phyloP scores from a whole-genome alignment of 2,888 invertebrate species.

The Yponomeuta plumbellus region DNA sequence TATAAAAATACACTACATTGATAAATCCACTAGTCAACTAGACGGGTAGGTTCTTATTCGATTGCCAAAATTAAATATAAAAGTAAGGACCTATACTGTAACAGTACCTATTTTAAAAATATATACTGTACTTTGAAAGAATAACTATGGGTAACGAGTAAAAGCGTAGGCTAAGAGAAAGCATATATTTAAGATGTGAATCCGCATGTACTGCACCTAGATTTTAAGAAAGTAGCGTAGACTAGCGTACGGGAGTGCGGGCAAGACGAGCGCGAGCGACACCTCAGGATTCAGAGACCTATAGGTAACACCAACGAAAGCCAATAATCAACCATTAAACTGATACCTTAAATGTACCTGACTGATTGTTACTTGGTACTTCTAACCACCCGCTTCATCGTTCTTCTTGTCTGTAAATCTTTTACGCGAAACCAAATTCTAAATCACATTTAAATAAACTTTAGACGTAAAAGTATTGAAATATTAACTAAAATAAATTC shows the following conservation, averaged over 20 bases:
- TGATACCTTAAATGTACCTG: constrained; percentile 2
- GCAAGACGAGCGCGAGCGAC: constrained; percentile 30
- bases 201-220: constrained; percentile 71
- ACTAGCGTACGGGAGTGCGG: constrained; percentile 38
- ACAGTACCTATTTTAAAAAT: neutral
- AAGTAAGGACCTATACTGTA: neutral
- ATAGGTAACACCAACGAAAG: neutral
- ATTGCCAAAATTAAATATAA: constrained; percentile 14
- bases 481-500: neutral
- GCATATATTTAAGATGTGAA: constrained; percentile 36
- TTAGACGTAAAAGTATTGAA: constrained; percentile 37
- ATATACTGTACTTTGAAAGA: neutral
- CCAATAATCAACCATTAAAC: neutral
- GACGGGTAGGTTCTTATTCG: constrained; percentile 7
- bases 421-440: constrained; percentile 67
- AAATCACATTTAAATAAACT: constrained; percentile 65
- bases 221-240: constrained; percentile 61
- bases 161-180: constrained; percentile 28
- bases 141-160: constrained; percentile 63
- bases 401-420: constrained; percentile 41
- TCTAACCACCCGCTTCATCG: neutral
- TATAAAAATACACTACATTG: constrained; percentile 2
- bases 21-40: constrained; percentile 6
- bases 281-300: neutral
- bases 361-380: constrained; percentile 7